Evolutionary conservation across 2,888 invertebrate species (phyloP).

Genomic region (Torymus tubicola): DNA sequence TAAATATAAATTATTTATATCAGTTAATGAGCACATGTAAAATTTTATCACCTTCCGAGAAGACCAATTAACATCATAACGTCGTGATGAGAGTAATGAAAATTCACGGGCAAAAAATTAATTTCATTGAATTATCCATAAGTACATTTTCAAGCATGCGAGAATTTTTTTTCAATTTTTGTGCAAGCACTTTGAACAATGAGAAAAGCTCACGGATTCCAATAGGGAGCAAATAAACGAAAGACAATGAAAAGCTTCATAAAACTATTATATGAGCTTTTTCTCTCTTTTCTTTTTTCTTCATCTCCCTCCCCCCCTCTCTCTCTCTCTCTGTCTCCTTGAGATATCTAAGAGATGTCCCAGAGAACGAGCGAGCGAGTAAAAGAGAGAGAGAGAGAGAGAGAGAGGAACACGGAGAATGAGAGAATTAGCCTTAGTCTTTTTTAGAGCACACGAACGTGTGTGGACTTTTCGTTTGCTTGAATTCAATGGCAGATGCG

Average conservation of each 20-base stretch:
- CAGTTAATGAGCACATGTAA: no score
- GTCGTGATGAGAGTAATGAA: neutral
- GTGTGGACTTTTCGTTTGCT: constrained; percentile 48
- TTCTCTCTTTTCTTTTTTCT: no score
- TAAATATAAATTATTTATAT: no score
- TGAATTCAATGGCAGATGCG: constrained; percentile 44
- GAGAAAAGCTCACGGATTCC: neutral
- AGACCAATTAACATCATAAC: constrained; percentile 28
- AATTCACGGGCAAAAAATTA: constrained; percentile 45
- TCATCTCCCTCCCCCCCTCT: no score
- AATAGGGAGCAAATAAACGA: neutral
- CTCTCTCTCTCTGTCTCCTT: no score
- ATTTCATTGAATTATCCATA: constrained; percentile 39
- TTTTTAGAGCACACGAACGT: constrained; percentile 14
- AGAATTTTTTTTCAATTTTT: constrained; percentile 34
- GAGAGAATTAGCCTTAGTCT: constrained; percentile 24
- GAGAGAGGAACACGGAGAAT: constrained; percentile 17
- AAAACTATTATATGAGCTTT: constrained; percentile 49
- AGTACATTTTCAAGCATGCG: constrained; percentile 38
- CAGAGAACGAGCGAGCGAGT: no score
- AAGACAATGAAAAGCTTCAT: constrained; percentile 47
- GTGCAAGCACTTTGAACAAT: constrained; percentile 24
- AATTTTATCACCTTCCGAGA: neutral
- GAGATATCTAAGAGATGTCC: no score
- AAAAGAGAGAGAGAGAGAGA: neutral